Base-by-base conservation (phyloP, 2,888 invertebrate genomes). In the Drosophila mettleri region DNA sequence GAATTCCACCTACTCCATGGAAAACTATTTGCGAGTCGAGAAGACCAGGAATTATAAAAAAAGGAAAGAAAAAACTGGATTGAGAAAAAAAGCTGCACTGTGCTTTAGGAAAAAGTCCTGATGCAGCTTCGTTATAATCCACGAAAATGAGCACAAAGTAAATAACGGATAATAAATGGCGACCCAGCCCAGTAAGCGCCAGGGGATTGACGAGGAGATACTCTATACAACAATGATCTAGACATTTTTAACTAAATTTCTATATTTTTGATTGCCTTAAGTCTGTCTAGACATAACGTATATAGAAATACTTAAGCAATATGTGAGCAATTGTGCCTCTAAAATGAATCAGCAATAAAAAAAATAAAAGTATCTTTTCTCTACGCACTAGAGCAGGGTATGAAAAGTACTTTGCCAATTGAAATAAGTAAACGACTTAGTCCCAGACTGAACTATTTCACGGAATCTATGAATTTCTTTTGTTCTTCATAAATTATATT, bases 141-240 rank as follows among this genome's bases (percentile, higher is more conserved):
- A 80, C 45, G 65, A 73, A 80, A 80, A 73, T 65, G 52, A 54
- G 71, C 51, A 46, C 46, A 80, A 76, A 62, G 80, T 80, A 61
- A 79, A 69, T 45, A 75, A 46, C 54, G 63, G 76, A 70, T 24
- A 62, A 57, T 45, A 36, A 51, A 48, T 53, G 49, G 59, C 41
- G 36, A 53, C 22, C 33, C 36, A 24, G 36, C 36, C 9, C 43
- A 38, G 16, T 2, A 1, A 5, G 43, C 3, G 14, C 1, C n/a
- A 3, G 27, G 10, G 5, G 2, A 6, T 27, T 6, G n/a, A 5
- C 16, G 10, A 1, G 16, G 2, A 16, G 27, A 45, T 27, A 45
- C 43, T 10, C 43, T 45, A 10, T 24, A n/a, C 4, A 7, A 36
- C 10, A 31, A 0, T 24, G 3, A 5, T 12, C 31, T 31, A 0